Conservation (phyloP, 2,888 invertebrate species). For the Napeogenes sylphis region DNA sequence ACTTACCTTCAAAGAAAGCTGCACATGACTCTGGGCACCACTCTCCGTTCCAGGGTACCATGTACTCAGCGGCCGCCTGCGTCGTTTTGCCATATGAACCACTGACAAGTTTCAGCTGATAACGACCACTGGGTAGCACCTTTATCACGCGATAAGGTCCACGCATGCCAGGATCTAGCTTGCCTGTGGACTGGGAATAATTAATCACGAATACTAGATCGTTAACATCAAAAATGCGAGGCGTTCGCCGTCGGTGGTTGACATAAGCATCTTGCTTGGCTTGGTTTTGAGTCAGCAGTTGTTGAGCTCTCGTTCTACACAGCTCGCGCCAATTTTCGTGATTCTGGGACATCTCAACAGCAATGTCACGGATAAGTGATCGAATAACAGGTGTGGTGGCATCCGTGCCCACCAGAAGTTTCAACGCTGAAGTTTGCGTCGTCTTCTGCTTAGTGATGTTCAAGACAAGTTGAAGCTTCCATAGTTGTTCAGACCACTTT, state of each 20-base stretch:
- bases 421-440: slow-evolving; percentile 23
- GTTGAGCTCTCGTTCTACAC: slow-evolving; percentile 1
- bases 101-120: slow-evolving; percentile 23
- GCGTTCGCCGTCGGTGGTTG: slow-evolving; percentile 11
- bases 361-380: slow-evolving; percentile 25
- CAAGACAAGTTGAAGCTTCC: slow-evolving; percentile 23
- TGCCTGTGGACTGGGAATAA: slow-evolving; percentile 26
- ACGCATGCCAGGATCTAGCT: slow-evolving; percentile 29
- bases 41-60: slow-evolving; percentile 30
- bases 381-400: slow-evolving; percentile 24
- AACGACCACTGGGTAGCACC: slow-evolving; percentile 16
- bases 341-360: slow-evolving; percentile 15
- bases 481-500: slow-evolving; percentile 23
- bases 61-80: slow-evolving; percentile 28
- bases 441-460: slow-evolving; percentile 26
- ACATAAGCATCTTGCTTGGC: slow-evolving; percentile 17
- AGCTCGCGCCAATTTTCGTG: slow-evolving; percentile 19
- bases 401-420: slow-evolving; percentile 21
- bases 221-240: slow-evolving; percentile 14
- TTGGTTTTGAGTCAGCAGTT: slow-evolving; percentile 10
- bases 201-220: slow-evolving; percentile 31
- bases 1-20: slow-evolving; percentile 25
- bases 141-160: slow-evolving; percentile 24
- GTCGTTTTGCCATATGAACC: slow-evolving; percentile 27
- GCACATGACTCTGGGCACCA: slow-evolving; percentile 25